Evolutionary conservation across 2,113 vertebrate genomes (phyloP).

Genomic region (Junco hyemalis): DNA sequence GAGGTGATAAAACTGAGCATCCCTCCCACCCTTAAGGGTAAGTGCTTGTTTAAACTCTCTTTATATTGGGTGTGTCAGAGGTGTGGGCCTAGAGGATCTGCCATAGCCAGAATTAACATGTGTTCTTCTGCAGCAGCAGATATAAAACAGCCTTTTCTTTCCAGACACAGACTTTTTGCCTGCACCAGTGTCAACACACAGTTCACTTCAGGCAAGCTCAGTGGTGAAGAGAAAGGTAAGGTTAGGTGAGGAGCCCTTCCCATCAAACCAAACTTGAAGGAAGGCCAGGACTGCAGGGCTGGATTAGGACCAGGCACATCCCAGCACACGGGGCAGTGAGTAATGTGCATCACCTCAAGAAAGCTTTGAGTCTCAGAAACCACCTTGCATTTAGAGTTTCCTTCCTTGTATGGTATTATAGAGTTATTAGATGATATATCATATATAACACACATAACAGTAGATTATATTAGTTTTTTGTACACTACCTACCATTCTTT

Average conservation of each 20-base stretch:
- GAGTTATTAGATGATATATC: neutral
- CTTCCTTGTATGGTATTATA: neutral
- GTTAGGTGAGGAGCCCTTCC: slow-evolving; percentile 49
- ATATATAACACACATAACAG: too few relatives aligned
- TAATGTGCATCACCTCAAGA: neutral
- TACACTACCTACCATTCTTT: neutral
- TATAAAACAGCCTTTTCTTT: slow-evolving; percentile 27
- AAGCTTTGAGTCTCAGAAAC: neutral
- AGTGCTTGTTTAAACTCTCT: slow-evolving; percentile 31
- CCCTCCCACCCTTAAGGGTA: slow-evolving; percentile 42
- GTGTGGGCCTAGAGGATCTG: neutral
- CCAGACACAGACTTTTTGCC: slow-evolving; percentile 13
- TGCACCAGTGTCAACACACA: neutral
- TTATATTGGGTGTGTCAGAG: slow-evolving; percentile 38
- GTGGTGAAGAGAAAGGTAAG: slow-evolving; percentile 31
- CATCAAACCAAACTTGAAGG: slow-evolving; percentile 29
- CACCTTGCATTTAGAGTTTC: neutral
- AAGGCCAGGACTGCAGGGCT: slow-evolving; percentile 34
- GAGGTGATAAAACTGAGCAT: slow-evolving; percentile 14
- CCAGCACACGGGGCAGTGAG: neutral
- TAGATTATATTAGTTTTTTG: neutral
- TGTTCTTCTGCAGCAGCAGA: neutral
- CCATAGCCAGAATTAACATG: slow-evolving; percentile 28
- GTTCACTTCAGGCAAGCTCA: slow-evolving; percentile 44
- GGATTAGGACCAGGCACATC: slow-evolving; percentile 40